Conservation (phyloP, 2,888 invertebrate species). For the Apotomis capreana region DNA sequence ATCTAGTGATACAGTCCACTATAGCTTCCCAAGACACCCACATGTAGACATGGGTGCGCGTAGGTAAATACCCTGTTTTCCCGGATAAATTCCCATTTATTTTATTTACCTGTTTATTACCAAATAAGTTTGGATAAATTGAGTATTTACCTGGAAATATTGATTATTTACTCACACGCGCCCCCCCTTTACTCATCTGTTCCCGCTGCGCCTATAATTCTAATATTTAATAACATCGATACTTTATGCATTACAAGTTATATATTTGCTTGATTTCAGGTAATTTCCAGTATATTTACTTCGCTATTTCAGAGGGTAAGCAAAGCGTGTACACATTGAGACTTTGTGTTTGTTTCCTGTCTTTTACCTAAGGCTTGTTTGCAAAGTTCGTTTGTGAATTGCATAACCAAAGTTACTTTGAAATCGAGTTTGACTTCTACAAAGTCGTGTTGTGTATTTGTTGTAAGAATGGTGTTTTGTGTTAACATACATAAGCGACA, state of each 20-base stretch:
- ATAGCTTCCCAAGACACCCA: no score
- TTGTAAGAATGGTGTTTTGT: neutral
- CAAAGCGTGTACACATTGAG: constrained; percentile 27
- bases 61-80: no score
- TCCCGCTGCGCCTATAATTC: no score
- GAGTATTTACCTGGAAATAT: no score
- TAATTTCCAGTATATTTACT: constrained; percentile 3
- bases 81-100: no score
- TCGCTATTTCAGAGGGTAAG: constrained; percentile 10
- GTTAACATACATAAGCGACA: neutral
- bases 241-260: neutral
- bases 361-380: constrained; percentile 24
- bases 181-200: no score
- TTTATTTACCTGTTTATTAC: no score
- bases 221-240: no score
- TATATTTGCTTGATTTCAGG: neutral
- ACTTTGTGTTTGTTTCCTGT: constrained; percentile 21
- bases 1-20: no score
- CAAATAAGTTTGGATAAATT: no score
- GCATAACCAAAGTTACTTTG: constrained; percentile 29
- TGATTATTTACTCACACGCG: no score
- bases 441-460: constrained; percentile 9
- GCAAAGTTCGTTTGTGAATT: constrained; percentile 34
- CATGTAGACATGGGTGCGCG: no score
- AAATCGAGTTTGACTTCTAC: constrained; percentile 5